A percentile compares a stretch with the other conserved stretches of the same genome.
phyloP scores from a whole-genome alignment of 92 coral and sea anemone species.

The Zoanthus gigantus region DNA sequence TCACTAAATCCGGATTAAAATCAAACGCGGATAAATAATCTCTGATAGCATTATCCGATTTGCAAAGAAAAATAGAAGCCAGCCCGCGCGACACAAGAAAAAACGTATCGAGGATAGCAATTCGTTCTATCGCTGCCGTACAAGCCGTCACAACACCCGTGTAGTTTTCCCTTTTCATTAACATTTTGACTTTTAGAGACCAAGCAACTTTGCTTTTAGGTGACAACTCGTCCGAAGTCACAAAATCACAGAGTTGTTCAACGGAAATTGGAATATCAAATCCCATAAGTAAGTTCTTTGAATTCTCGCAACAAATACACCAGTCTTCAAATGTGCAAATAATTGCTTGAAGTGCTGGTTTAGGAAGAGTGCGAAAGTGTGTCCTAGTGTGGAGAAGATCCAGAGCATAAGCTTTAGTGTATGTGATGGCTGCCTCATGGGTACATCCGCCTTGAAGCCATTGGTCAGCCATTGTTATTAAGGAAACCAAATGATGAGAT shows the following conservation, averaged over 20 bases:
- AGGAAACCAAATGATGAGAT: conserved; percentile 27
- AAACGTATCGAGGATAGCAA: conserved; percentile 44
- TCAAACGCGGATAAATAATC: conserved; percentile 70
- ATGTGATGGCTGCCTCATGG: conserved; percentile 80
- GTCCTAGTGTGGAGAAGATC: conserved; percentile 78
- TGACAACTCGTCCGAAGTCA: conserved; percentile 67
- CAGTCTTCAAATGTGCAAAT: conserved; percentile 80
- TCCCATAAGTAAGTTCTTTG: conserved; percentile 39
- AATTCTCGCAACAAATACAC: conserved; percentile 79
- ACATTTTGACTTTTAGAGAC: conserved; percentile 69
- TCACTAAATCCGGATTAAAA: conserved; percentile 49
- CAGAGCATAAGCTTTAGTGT: conserved; percentile 83
- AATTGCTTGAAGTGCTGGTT: conserved; percentile 55
- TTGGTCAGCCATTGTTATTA: conserved; percentile 64
- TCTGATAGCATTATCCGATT: conserved; percentile 61
- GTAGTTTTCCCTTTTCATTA: conserved; percentile 62
- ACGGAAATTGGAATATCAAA: conserved; percentile 63
- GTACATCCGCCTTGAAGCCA: conserved; percentile 69
- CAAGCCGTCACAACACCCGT: conserved; percentile 65
- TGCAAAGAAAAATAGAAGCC: conserved; percentile 54
- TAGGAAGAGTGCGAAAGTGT: conserved; percentile 69
- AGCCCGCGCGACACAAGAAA: conserved; percentile 72
- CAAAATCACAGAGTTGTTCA: conserved; percentile 81
- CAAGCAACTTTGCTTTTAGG: conserved; percentile 85
- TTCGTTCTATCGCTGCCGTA: conserved; percentile 62